Evolutionary conservation across 2,797 vertebrate species (phyloP), one percentile per base, ranked within the genome.

Genomic region (Sebastes taczanowskii): DNA sequence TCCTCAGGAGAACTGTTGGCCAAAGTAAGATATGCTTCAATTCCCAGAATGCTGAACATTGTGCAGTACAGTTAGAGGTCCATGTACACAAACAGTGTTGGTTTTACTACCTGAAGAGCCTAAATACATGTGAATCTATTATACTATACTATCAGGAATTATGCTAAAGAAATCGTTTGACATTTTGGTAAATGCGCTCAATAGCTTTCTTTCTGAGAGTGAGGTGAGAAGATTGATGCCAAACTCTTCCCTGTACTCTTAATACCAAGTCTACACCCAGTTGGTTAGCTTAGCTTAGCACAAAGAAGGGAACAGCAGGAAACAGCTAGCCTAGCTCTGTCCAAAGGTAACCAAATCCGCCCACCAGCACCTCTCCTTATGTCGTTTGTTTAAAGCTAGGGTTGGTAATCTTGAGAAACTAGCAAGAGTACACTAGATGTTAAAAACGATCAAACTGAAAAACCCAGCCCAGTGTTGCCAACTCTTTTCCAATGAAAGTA

Each of bases 1-100:
- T 83, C 78, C 93, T 90, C 93, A 20, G 71, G 92, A 91, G 93
- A 75, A 78, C 86, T 71, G 74, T 74, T 91, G 89, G 85, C 82
- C 86, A 84, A 87, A 88, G 78, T 85, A 75, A 78, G 83, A 85
- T 79, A 78, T 29, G 85, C 78, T 84, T 87, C 84, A 82, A 71
- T 87, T 92, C 85, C 89, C 89, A 81, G 52, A 88, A 80, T 67
- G 67, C 56, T 75, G 53, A 80, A 49, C 63, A 58, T 35, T 70
- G 72, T 38, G 25, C 61, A 69, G 49, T 22, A 60, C 63, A 75
- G 67, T 79, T 32, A 74, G 22, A 83, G 70, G 58, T 82, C 81
- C 27, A 42, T 61, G 71, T 58, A 34, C 42, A 67, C 46, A 80
- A 55, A 87, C 16, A 34, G 53, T 11, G 65, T 72, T 74, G 60